Evolutionary conservation across 2,113 vertebrate genomes (phyloP), one percentile per base, ranked within the genome.

Genomic region (Hippocampus barbouri): DNA sequence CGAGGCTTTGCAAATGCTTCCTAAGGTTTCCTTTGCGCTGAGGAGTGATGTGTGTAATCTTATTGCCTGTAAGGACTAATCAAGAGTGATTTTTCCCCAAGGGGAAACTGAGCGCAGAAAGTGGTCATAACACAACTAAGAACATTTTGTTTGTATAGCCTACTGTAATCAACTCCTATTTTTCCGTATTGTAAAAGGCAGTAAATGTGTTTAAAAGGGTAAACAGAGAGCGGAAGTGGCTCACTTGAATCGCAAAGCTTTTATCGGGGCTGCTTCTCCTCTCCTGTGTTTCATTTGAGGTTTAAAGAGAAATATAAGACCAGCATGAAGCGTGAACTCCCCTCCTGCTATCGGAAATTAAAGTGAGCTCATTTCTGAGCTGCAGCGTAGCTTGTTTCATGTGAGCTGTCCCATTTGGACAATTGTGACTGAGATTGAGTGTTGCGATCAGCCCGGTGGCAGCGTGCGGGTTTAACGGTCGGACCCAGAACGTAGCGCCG

Each of bases 1-100:
- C 20, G 66, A 76, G 69, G 68, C 59, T 57, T 63, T 2, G 10
- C 71, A 80, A 30, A 86, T 82, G 79, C 70, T 79, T 87, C 85
- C 78, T 63, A 61, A 61, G 74, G 74, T 83, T 86, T 88, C 75
- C 85, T 78, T 76, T 64, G 72, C 41, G 57, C 49, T 66, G 77
- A 83, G 74, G 82, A 85, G 71, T 76, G 82, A 87, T 84, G 81
- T 25, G 38, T 71, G 79, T 77, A 85, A 86, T 89, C 69, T 76
- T 67, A 60, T 62, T 49, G 81, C 56, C 67, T 68, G 72, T 75
- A n/a, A 68, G 72, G 69, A 79, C 68, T 76, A 79, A 84, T 82
- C 73, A 78, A 79, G 72, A 84, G 38, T 76, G 69, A 84, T 83
- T 78, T 38, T 69, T 81, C 76, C 72, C 77, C 0, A 9, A 60